Evolutionary conservation across 2,888 invertebrate species (phyloP).

Genomic region (Atrina japonica): DNA sequence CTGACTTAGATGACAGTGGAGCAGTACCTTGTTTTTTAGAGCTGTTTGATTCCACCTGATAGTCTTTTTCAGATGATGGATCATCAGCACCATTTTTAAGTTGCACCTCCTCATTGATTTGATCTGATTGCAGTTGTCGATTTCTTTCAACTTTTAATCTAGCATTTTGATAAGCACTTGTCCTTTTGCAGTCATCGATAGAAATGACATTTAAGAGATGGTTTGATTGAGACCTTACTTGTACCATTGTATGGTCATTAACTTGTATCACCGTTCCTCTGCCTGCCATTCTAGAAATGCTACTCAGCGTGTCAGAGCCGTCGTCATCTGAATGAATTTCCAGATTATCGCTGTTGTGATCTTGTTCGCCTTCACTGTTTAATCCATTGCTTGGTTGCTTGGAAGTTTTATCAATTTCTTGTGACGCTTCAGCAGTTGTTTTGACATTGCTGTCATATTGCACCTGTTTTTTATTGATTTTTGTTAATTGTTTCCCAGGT

Average conservation of each 20-base stretch:
- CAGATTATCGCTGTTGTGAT: constrained; percentile 25
- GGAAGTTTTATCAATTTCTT: constrained; percentile 35
- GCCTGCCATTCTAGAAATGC: constrained; percentile 37
- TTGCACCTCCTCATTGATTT: not conserved
- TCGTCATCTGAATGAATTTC: constrained; percentile 13
- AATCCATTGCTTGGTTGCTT: constrained; percentile 11
- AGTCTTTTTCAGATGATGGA: not conserved
- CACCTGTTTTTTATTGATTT: constrained; percentile 45
- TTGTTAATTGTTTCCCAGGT: constrained; percentile 41
- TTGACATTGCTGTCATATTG: constrained; percentile 27
- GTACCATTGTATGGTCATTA: constrained; percentile 46
- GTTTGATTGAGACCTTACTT: constrained; percentile 64
- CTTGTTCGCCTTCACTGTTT: constrained; percentile 28
- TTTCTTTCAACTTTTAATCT: constrained; percentile 16
- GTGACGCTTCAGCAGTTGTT: constrained; percentile 29
- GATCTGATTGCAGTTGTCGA: not conserved
- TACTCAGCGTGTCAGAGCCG: constrained; percentile 25
- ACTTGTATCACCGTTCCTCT: constrained; percentile 33
- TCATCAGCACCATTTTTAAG: constrained; percentile 1
- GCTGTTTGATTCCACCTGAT: constrained; percentile 1
- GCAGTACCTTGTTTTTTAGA: constrained; percentile 36
- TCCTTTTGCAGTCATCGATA: constrained; percentile 70
- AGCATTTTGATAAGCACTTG: constrained; percentile 13
- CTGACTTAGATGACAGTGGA: constrained; percentile 34
- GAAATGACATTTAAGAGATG: constrained; percentile 66